Conservation (phyloP, 2,888 invertebrate species). For the Oligia strigilis region DNA sequence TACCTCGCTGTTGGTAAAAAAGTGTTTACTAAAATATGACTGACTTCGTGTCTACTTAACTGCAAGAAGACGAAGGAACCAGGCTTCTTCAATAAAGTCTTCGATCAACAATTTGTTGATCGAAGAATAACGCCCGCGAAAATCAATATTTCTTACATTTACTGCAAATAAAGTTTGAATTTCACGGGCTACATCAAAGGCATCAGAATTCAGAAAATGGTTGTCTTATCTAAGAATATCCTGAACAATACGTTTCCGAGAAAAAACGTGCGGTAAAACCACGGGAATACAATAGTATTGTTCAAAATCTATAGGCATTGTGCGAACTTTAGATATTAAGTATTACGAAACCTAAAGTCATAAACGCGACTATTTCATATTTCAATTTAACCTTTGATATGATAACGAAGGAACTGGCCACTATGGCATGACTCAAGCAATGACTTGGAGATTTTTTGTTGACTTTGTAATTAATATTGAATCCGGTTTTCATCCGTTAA, state of each 20-base stretch:
- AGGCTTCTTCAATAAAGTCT: too few relatives aligned
- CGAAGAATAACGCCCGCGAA: too few relatives aligned
- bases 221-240: not conserved
- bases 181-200: too few relatives aligned
- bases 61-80: too few relatives aligned
- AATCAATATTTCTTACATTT: too few relatives aligned
- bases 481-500: constrained; percentile 31
- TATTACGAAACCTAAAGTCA: not conserved
- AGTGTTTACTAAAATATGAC: too few relatives aligned
- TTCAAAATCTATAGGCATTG: not conserved
- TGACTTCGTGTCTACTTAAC: too few relatives aligned
- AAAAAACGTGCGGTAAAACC: not conserved
- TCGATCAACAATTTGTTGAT: too few relatives aligned
- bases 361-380: not conserved
- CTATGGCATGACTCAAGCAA: constrained; percentile 24
- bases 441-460: constrained; percentile 29
- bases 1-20: too few relatives aligned
- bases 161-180: too few relatives aligned
- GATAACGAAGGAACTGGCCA: not conserved
- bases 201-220: too few relatives aligned
- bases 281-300: not conserved
- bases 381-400: not conserved
- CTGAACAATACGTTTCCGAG: not conserved
- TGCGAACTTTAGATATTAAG: not conserved
- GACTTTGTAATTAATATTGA: constrained; percentile 10